A percentile compares a stretch with the other conserved stretches of the same genome.
Evolutionary conservation across 2,888 invertebrate species (phyloP).

Genomic region (Eupeodes latifasciatus): DNA sequence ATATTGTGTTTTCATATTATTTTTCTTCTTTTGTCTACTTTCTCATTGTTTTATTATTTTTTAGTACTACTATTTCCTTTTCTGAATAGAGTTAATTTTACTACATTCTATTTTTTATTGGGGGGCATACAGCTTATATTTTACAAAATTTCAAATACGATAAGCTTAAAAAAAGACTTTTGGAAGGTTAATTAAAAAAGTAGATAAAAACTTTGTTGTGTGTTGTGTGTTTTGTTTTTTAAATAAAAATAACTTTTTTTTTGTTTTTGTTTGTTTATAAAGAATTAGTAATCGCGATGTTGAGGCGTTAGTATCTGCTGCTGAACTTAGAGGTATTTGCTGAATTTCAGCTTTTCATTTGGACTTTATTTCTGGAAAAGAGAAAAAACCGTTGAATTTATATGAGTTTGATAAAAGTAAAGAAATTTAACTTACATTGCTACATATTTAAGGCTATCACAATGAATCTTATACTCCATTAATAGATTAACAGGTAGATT

Average conservation of each 20-base stretch:
- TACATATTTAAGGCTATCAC: constrained; percentile 91
- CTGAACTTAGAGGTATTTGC: constrained; percentile 72
- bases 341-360: constrained; percentile 84
- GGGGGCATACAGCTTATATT: constrained; percentile 15
- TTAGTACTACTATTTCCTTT: constrained; percentile 17
- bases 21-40: constrained; percentile 34
- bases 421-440: constrained; percentile 82
- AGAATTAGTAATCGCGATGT: constrained; percentile 45
- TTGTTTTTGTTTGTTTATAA: constrained; percentile 42
- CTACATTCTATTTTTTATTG: constrained; percentile 40
- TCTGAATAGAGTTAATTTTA: constrained; percentile 41
- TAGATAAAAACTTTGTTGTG: constrained; percentile 3
- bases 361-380: constrained; percentile 83
- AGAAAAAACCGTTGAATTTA: constrained; percentile 41
- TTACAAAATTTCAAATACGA: constrained; percentile 14
- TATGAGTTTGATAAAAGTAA: neutral
- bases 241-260: neutral
- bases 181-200: constrained; percentile 35
- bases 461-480: constrained; percentile 96
- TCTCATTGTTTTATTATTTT: constrained; percentile 41
- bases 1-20: constrained; percentile 49
- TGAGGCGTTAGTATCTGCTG: constrained; percentile 64
- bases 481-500: constrained; percentile 96
- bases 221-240: neutral
- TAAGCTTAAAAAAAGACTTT: constrained; percentile 29